These are phyloP conservation scores for Rhynchomys soricoides DNA, from an alignment of 2,113 vertebrate species.

Conservation along the genomic window DNA sequence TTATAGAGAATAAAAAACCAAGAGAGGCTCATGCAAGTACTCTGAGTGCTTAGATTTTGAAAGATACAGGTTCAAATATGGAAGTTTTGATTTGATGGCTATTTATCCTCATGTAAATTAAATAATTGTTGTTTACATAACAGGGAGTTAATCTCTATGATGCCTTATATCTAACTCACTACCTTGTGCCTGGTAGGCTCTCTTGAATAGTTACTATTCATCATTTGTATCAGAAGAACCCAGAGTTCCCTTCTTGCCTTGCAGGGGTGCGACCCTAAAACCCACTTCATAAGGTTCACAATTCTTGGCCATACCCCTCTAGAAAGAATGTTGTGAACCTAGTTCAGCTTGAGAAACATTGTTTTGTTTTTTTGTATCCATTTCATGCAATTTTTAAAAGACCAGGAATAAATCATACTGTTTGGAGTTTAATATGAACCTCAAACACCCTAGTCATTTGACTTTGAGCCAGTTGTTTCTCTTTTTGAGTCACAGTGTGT, in stretches of 20 bases:
- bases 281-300: not conserved
- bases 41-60: not conserved
- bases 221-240: not conserved
- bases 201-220: not conserved
- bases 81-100: not conserved
- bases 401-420: not conserved
- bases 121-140: not conserved
- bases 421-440: not conserved
- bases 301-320: not conserved
- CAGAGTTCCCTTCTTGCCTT: not conserved
- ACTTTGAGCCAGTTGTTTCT: not conserved
- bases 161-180: not conserved
- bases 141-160: conserved; percentile 6
- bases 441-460: not conserved
- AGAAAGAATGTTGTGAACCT: not conserved
- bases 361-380: not conserved
- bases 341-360: not conserved
- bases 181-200: not conserved
- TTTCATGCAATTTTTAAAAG: not conserved
- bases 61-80: not conserved
- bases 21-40: not conserved
- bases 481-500: not conserved
- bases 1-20: not conserved
- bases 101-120: not conserved
- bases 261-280: not conserved